These are phyloP conservation scores for Prochilodus magdalenae DNA, from an alignment of 2,113 vertebrate genomes.

Conservation along the genomic window DNA sequence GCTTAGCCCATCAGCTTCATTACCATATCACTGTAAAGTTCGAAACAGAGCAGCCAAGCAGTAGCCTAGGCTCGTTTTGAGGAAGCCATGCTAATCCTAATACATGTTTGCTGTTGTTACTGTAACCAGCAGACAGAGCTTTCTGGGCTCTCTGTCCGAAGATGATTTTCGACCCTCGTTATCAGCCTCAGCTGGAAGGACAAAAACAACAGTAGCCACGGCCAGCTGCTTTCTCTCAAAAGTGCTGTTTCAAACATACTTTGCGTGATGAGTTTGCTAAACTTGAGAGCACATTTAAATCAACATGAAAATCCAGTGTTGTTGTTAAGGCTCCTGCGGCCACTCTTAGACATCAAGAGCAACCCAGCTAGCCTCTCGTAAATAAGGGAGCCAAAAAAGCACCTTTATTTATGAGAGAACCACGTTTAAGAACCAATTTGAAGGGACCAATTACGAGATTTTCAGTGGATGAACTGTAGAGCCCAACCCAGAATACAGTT, in stretches of 20 bases:
- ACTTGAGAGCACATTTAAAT: not conserved
- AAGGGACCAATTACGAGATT: too few relatives aligned
- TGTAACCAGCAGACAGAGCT: not conserved
- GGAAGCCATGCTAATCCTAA: not conserved
- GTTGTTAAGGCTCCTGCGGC: not conserved
- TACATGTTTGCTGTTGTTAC: constrained; percentile 7
- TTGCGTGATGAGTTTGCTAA: too few relatives aligned
- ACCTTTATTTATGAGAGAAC: too few relatives aligned
- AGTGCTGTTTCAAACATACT: not conserved
- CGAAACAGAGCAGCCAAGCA: not conserved
- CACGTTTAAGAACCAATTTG: too few relatives aligned
- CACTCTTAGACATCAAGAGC: not conserved
- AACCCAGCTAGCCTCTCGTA: not conserved
- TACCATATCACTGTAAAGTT: not conserved
- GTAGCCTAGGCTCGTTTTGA: not conserved
- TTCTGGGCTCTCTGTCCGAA: constrained; percentile 9
- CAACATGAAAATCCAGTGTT: too few relatives aligned
- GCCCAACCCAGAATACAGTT: too few relatives aligned
- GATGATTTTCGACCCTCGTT: not conserved
- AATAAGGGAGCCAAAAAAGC: too few relatives aligned
- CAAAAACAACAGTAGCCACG: not conserved
- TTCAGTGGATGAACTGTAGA: too few relatives aligned
- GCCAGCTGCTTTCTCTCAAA: not conserved
- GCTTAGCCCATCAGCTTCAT: not conserved
- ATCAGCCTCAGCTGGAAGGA: not conserved